Conservation (phyloP, 1,140 invertebrate genomes). For the Sinella curviseta region DNA sequence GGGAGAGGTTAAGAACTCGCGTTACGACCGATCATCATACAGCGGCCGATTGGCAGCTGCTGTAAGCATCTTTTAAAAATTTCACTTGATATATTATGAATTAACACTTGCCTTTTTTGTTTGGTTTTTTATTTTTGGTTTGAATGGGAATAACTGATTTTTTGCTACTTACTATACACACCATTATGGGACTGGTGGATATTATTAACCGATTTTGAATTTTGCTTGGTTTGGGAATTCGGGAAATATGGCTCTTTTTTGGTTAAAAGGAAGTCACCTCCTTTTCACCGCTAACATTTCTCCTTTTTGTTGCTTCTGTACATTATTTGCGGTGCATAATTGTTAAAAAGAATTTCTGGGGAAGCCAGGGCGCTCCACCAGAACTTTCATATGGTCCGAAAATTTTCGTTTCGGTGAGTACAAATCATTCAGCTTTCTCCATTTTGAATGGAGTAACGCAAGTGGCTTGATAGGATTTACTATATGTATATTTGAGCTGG, state of each 20-base stretch:
- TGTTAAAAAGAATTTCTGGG: background rate
- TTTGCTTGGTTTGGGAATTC: background rate
- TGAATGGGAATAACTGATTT: no score
- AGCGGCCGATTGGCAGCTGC: conserved; percentile 61
- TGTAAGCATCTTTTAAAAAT: conserved; percentile 66
- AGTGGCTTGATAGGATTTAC: background rate
- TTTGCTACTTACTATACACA: no score
- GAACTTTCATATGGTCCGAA: conserved; percentile 39
- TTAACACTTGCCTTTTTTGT: conserved; percentile 32
- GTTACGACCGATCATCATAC: background rate
- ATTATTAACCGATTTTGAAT: no score
- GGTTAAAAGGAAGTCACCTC: conserved; percentile 40
- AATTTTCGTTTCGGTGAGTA: conserved; percentile 50
- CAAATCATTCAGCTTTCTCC: background rate
- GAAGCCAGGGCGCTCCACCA: background rate
- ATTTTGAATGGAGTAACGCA: background rate
- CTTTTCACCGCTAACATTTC: conserved; percentile 40
- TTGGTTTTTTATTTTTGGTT: no score
- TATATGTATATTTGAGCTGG: background rate
- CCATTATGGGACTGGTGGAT: no score
- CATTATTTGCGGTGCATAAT: conserved; percentile 30
- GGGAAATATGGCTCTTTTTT: background rate
- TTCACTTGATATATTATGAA: no score
- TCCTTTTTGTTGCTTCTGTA: conserved; percentile 45
- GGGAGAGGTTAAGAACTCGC: conserved; percentile 5